Conservation (phyloP, 2,113 vertebrate species). For the Hassar affinis region DNA sequence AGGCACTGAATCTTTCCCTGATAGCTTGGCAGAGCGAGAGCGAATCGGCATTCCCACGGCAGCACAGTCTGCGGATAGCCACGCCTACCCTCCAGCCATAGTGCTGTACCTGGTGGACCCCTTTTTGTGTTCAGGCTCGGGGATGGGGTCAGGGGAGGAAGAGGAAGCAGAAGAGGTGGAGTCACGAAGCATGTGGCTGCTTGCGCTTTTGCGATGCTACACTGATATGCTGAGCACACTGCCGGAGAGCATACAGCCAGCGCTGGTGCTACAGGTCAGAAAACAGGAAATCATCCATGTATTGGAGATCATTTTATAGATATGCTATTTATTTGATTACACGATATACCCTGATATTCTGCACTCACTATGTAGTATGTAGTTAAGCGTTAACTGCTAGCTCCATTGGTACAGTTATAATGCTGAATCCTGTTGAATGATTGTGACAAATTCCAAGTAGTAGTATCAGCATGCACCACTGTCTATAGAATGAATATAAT, state of each 20-base stretch:
- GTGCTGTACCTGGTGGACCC: constrained; percentile 96
- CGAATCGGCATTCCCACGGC: constrained; percentile 90
- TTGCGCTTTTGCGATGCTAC: constrained; percentile 92
- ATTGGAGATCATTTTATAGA: background rate
- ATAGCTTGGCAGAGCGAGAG: constrained; percentile 83
- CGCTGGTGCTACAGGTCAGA: constrained; percentile 89
- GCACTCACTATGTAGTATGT: background rate
- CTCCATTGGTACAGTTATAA: background rate
- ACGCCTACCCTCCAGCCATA: constrained; percentile 84
- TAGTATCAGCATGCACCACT: background rate
- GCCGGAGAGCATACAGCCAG: constrained; percentile 86
- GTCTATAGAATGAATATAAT: background rate
- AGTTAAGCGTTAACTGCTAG: no score
- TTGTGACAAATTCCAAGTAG: no score
- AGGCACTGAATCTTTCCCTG: constrained; percentile 9
- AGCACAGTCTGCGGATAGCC: constrained; percentile 83
- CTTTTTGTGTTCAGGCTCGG: constrained; percentile 81
- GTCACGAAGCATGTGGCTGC: constrained; percentile 84
- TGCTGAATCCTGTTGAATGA: background rate
- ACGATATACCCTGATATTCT: background rate
- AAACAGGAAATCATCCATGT: background rate
- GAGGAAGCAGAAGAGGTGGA: constrained; percentile 87
- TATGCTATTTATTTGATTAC: background rate
- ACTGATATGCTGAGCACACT: constrained; percentile 90
- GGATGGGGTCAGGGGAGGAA: constrained; percentile 79